Base-by-base conservation (phyloP, 2,797 vertebrate genomes). In the Podarcis lilfordi region DNA sequence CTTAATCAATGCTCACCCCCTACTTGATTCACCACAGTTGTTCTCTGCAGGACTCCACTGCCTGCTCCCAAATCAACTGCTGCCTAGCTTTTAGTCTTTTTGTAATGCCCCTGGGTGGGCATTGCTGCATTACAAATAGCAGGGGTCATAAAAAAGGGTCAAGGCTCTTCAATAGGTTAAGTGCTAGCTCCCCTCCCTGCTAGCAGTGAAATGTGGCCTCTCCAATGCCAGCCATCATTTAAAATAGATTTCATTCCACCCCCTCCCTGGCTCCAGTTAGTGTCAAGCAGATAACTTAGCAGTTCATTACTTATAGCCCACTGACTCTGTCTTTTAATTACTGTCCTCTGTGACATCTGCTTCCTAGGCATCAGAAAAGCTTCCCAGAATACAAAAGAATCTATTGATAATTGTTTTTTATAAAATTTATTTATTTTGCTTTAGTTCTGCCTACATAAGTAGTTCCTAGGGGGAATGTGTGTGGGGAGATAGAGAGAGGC, bases 331-430 rank as follows among this genome's bases (percentile, higher is more conserved):
- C 79, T 90, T 80, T 90, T 91, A 88, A 92, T 92, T 92, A 76
- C 78, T 2, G 1, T 13, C 80, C 82, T 69, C 1, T 0, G 4
- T 92, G 88, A 82, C 72, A 45, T 50, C 92, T 88, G 71, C 80
- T 80, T 82, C 94, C 27, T 6, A 78, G 66, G 55, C 86, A 91
- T 21, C 88, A 32, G 71, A 82, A 84, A 19, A 85, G 93, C 89
- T 94, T 94, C 91, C 91, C 94, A 93, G 92, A 95, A 95, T 88
- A 89, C 85, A 76, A 75, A 91, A 94, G 89, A 91, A 90, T 8
- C 32, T 64, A 85, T 37, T 76, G 27, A 37, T 19, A 43, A 64
- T 17, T 23, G 23, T 5, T 84, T 84, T 72, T 32, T 59, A 9
- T 3, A 10, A 50, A 50, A 25, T 6, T 13, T 27, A 29, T 29